Evolutionary conservation across 2,888 invertebrate species (phyloP).

Genomic region (Therioaphis trifolii): DNA sequence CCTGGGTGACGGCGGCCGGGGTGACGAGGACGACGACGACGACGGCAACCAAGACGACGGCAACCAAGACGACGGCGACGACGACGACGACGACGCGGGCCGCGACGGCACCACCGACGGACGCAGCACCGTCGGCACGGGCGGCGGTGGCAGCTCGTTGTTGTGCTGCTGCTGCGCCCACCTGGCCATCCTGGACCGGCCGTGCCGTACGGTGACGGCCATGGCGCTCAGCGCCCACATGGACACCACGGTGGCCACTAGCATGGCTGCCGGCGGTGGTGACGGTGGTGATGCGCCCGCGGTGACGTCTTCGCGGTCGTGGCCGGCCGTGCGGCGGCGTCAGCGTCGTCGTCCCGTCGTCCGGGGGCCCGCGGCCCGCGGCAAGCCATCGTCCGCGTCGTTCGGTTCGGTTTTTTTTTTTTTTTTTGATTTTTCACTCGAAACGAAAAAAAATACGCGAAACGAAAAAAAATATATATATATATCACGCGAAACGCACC

Average conservation of each 20-base stretch:
- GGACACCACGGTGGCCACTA: slow-evolving; percentile 59
- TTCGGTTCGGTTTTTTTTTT: neutral
- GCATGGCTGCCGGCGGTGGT: neutral
- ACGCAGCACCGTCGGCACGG: neutral
- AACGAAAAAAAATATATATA: neutral
- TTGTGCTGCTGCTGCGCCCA: slow-evolving; percentile 58
- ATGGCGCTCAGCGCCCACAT: slow-evolving; percentile 61
- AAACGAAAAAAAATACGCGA: neutral
- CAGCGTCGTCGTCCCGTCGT: neutral
- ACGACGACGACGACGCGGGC: slow-evolving; percentile 52
- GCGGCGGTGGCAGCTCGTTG: neutral
- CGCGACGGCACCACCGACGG: neutral
- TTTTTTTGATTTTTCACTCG: neutral
- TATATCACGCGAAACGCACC: neutral
- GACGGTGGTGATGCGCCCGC: neutral
- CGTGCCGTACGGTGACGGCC: slow-evolving; percentile 71
- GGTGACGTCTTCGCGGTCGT: neutral
- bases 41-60: neutral
- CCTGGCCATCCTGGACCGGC: slow-evolving; percentile 69
- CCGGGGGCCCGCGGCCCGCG: slow-evolving; percentile 16
- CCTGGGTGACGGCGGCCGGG: neutral
- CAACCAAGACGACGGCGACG: neutral
- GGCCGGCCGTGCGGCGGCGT: neutral
- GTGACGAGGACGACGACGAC: slow-evolving; percentile 50
- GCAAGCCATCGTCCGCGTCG: slow-evolving; percentile 19